Base-by-base conservation (phyloP, 2,797 vertebrate species). In the Ctenochaetus hawaiiensis region DNA sequence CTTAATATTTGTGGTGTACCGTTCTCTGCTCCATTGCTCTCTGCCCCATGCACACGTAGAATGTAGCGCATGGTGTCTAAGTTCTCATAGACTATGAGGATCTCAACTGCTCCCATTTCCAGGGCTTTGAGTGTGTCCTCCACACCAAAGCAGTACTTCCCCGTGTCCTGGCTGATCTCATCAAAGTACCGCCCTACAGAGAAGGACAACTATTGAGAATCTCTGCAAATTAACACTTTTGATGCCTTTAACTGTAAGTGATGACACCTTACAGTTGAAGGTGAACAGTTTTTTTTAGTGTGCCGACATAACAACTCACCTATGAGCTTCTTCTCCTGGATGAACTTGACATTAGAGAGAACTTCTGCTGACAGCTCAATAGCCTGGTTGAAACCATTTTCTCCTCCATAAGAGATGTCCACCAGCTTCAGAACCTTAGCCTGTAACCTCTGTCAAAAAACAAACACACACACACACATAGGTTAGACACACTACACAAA, bases 291-390 rank as follows among this genome's bases (percentile, higher is more conserved):
- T 45, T 5, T 58, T 63, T 8, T 18, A 47, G 4, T 49, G 20
- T 16, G 22, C 57, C 2, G 52, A 69, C 0, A 44, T 14, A 3
- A 66, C 1, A 2, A 76, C 78, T 26, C 20, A 91, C 98, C 98
- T 97, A 99, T 99, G 95, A 99, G 96, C 89, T 99, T 99, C 91
- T 99, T 99, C 92, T 99, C 98, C 93, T 99, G 98, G 91, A 99
- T 99, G 93, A 99, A 99, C 94, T 99, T 99, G 93, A 99, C 98
- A 92, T 99, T 99, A 90, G 98, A 99, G 83, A 99, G 97, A 89
- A 99, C 98, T 88, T 99, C 98, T 68, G 98, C 98, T 58, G 98
- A 99, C 72, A 99, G 96, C 86, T 99, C 98, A 77, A 99, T 99
- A 82, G 98, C 98, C 94, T 99, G 98, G 93, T 99, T 99, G 90